Conservation (phyloP, 2,888 invertebrate species). For the Leucoptera coffeella region DNA sequence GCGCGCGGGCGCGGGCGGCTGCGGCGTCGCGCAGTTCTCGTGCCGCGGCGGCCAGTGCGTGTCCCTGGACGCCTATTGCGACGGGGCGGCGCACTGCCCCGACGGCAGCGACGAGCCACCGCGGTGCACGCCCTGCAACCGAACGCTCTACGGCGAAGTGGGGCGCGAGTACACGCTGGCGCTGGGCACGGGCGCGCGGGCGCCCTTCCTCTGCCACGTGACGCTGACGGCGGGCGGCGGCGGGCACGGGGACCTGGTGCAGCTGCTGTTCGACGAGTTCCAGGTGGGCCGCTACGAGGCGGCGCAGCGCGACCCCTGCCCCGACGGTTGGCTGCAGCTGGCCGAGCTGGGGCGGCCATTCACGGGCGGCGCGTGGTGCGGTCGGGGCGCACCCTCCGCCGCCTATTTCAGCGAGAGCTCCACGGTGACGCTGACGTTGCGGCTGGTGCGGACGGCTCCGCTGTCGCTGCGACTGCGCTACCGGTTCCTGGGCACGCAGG, state of each 20-base stretch:
- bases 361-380: conserved; percentile 89
- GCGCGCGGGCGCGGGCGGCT: conserved; percentile 31
- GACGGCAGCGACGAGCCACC: conserved; percentile 82
- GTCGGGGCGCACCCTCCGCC: conserved; percentile 71
- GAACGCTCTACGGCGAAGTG: conserved; percentile 85
- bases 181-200: conserved; percentile 67
- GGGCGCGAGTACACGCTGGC: conserved; percentile 76
- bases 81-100: conserved; percentile 79
- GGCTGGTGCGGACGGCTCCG: conserved; percentile 65
- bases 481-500: conserved; percentile 73
- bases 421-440: conserved; percentile 80
- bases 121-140: conserved; percentile 79
- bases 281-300: conserved; percentile 79
- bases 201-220: conserved; percentile 84
- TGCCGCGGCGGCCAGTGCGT: conserved; percentile 69
- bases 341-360: conserved; percentile 82
- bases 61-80: conserved; percentile 80
- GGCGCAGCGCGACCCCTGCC: conserved; percentile 66
- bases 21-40: conserved; percentile 72
- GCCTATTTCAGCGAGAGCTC: conserved; percentile 87
- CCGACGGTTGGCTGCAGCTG: conserved; percentile 83
- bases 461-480: conserved; percentile 76
- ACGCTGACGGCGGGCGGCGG: conserved; percentile 89
- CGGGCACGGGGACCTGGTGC: conserved; percentile 83
- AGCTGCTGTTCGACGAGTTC: conserved; percentile 84